Evolutionary conservation across 2,797 vertebrate species (phyloP).

Genomic region (Pterois miles): DNA sequence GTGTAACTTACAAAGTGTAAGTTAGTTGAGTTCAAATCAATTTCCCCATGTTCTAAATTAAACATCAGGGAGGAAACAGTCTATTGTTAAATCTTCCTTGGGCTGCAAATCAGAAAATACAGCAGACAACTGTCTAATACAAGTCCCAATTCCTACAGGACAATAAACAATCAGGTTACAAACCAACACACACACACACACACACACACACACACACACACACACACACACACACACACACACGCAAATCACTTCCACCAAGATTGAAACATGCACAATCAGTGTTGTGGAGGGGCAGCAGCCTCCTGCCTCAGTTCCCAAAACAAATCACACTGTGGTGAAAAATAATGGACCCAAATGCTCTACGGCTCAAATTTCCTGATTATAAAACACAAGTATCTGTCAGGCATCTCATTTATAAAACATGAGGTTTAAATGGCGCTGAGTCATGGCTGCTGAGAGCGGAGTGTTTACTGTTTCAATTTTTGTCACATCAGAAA

Average conservation of each 20-base stretch:
- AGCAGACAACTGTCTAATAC: not conserved
- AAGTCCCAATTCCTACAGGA: not conserved
- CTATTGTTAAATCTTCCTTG: not conserved
- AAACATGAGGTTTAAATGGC: constrained; percentile 1
- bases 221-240: not conserved
- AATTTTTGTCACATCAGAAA: not conserved
- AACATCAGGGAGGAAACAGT: not conserved
- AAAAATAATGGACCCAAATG: constrained; percentile 4
- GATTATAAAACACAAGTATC: constrained; percentile 14
- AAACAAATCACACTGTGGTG: constrained; percentile 11
- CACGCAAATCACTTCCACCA: no score
- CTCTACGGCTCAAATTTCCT: not conserved
- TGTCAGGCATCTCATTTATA: not conserved
- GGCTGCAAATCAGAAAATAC: not conserved
- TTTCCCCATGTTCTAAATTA: not conserved
- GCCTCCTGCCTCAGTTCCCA: not conserved
- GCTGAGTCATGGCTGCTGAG: not conserved
- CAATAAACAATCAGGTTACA: not conserved
- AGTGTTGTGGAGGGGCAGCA: not conserved
- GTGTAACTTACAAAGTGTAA: not conserved
- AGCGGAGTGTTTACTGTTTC: not conserved
- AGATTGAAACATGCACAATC: not conserved
- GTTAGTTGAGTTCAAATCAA: not conserved
- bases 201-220: not conserved
- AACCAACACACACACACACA: not conserved